phyloP scores from a whole-genome alignment of 1,140 invertebrate genomes.

The Dendroctonus valens region DNA sequence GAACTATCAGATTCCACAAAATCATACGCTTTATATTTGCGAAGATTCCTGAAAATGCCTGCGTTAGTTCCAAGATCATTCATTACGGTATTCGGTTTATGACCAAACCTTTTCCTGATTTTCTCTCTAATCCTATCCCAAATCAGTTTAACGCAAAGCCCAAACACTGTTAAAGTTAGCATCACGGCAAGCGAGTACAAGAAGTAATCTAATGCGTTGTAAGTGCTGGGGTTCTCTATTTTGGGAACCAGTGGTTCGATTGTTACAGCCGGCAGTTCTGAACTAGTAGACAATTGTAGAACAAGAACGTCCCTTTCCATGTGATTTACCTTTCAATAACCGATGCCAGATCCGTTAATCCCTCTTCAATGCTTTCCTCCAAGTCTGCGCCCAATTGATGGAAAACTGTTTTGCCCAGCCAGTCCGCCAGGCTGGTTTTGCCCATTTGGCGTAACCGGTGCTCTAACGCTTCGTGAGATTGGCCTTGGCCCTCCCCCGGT shows the following conservation, averaged over 20 bases:
- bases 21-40: constrained; percentile 25
- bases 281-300: constrained; percentile 8
- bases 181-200: constrained; percentile 32
- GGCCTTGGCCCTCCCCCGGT: constrained; percentile 53
- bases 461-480: constrained; percentile 55
- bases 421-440: constrained; percentile 58
- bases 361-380: constrained; percentile 49
- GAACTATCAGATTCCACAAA: constrained; percentile 31
- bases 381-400: constrained; percentile 57
- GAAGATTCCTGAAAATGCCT: constrained; percentile 26
- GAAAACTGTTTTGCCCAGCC: constrained; percentile 60
- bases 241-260: constrained; percentile 32
- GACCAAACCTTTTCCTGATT: constrained; percentile 20
- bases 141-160: constrained; percentile 30
- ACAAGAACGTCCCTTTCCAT: no score
- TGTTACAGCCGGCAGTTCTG: constrained; percentile 17
- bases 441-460: constrained; percentile 58
- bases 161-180: constrained; percentile 34
- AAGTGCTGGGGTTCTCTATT: constrained; percentile 37
- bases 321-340: constrained; percentile 5
- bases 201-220: constrained; percentile 41
- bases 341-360: constrained; percentile 20
- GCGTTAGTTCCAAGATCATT: no score
- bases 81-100: no score
- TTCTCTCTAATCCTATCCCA: constrained; percentile 15